Evolutionary conservation across 2,113 vertebrate species (phyloP).

Genomic region (Mesoclemmys tuberculata): DNA sequence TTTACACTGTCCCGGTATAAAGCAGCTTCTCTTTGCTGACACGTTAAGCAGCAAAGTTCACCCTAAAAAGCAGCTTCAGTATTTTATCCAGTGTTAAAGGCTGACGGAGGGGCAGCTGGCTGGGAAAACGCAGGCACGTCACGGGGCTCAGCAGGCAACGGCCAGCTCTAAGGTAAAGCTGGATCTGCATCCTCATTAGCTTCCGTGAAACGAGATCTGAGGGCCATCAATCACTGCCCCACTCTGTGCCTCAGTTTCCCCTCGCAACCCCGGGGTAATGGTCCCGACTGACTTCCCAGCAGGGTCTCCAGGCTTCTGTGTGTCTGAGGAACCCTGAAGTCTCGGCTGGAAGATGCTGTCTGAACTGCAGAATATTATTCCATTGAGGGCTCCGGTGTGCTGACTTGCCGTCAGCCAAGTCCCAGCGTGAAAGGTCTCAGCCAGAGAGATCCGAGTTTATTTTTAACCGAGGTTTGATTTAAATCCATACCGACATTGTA

Average conservation of each 20-base stretch:
- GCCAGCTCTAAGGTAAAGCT: neutral
- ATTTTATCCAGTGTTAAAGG: neutral
- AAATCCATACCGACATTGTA: conserved; percentile 66
- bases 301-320: neutral
- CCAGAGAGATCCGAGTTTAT: conserved; percentile 45
- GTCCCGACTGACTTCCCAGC: neutral
- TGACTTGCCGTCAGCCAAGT: neutral
- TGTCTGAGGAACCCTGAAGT: neutral
- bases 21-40: neutral
- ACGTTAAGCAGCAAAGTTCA: neutral
- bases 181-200: neutral
- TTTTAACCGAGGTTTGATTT: conserved; percentile 59
- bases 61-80: neutral
- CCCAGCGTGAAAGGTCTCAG: conserved; percentile 47
- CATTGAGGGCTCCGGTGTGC: neutral
- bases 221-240: neutral
- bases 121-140: accelerated
- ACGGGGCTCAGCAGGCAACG: neutral
- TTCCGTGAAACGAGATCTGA: neutral
- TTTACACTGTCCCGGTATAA: neutral
- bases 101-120: neutral
- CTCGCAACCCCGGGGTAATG: neutral
- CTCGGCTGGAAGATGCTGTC: accelerated
- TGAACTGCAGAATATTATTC: neutral
- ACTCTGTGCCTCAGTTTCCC: neutral